Evolutionary conservation across 1,140 invertebrate genomes (phyloP).

Genomic region (Polypedilum pembai): DNA sequence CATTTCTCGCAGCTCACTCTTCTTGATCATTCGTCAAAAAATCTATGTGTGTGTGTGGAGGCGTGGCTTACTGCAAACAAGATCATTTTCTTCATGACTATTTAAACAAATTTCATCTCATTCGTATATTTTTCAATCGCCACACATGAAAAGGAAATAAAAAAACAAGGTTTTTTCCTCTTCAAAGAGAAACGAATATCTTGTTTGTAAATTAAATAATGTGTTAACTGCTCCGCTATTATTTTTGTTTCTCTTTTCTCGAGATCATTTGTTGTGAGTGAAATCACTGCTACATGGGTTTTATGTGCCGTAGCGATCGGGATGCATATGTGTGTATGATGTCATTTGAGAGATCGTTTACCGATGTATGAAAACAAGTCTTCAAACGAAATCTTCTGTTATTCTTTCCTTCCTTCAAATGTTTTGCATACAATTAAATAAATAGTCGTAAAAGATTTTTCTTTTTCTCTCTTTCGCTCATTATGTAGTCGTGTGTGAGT

Average conservation of each 20-base stretch:
- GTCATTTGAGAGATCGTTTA: not conserved
- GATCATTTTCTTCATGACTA: slow-evolving; percentile 4
- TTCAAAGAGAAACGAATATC: slow-evolving; percentile 1
- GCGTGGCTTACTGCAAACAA: not conserved
- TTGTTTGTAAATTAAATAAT: slow-evolving; percentile 20
- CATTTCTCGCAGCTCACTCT: not conserved
- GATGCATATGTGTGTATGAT: slow-evolving; percentile 2
- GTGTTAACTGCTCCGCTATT: slow-evolving; percentile 1
- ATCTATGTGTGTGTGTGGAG: not conserved
- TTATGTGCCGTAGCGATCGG: not conserved
- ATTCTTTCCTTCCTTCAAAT: not conserved
- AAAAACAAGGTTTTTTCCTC: not conserved
- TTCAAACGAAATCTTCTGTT: not conserved
- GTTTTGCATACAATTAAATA: slow-evolving; percentile 27
- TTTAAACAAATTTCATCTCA: not conserved
- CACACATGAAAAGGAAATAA: slow-evolving; percentile 17
- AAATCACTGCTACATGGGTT: not conserved
- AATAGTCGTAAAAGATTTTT: slow-evolving; percentile 20
- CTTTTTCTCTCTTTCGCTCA: not conserved
- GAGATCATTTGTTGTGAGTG: not conserved
- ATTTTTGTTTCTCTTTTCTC: slow-evolving; percentile 18
- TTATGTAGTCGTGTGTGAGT: too few species aligned
- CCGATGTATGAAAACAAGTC: not conserved
- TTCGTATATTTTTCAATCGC: slow-evolving; percentile 4
- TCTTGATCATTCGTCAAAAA: not conserved